Evolutionary conservation across 2,113 vertebrate species (phyloP), one percentile per base, ranked within the genome.

Genomic region (Prinia subflava): DNA sequence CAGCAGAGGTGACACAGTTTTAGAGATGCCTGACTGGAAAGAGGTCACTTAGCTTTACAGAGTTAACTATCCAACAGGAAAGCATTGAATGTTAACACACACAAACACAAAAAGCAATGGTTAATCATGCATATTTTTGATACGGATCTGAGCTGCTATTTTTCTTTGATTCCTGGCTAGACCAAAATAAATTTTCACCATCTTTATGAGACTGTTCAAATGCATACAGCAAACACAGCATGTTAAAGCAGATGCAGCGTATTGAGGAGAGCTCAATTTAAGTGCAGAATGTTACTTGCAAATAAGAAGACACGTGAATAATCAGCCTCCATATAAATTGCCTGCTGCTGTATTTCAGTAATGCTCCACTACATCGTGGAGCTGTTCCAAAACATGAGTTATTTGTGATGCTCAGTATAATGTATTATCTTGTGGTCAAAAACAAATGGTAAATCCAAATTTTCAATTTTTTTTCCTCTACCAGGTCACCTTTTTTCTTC

Each of bases 241-340:
- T 85, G 80, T n/a, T 95, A 96, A 97, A 97, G 90, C 47, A 94
- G n/a, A 95, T 63, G 92, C 89, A 92, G 73, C 84, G 57, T 83
- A 94, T 65, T 85, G 90, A 88, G 96, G 82, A 85, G 76, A 87
- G 69, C 78, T 97, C 96, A 97, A 82, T 97, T 97, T 95, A 96
- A 97, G 53, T 39, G 73, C 49, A 47, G 75, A 93, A 94, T 83
- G 62, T 87, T 97, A 96, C 92, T 90, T 96, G 90, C 88, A 97
- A 97, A 97, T 96, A 96, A 96, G 97, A 81, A 65, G 76, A 65
- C 0, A 16, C 60, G 63, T 97, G 95, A 97, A 94, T 95, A 98
- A 97, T 95, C 94, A 96, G 56, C 83, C 90, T 95, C 77, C 84
- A 83, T 79, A 94, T 78, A 96, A 97, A 97, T 90, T 92, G 85